Evolutionary conservation across 1,140 invertebrate genomes (phyloP), one percentile per base, ranked within the genome.

Genomic region (Ephestia elutella): DNA sequence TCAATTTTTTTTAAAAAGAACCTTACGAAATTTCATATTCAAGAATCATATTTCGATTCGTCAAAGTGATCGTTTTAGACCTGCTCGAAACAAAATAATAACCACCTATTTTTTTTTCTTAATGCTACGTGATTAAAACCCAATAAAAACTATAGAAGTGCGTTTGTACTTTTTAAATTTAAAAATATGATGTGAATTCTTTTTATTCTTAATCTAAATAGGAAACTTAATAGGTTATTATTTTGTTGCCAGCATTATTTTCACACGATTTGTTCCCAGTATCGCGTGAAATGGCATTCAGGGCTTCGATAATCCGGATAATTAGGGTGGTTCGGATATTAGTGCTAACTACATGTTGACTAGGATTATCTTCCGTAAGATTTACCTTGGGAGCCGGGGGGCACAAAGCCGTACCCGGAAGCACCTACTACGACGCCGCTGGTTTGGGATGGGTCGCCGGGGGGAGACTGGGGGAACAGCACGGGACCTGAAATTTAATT

Each of bases 341-440:
- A 75, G 68, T 79, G 56, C 76, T 77, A 78, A 71, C 78, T 85
- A 83, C 65, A 25, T 25, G 68, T 70, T 66, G 68, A 76, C 65
- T 75, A 66, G 63, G 55, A 50, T 65, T 55, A 85, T 70, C 78
- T 78, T 56, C 81, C 66, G 65, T 80, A 83, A 49, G 56, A 53
- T 84, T 90, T 90, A 91, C 90, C 87, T 90, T 86, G 84, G 50
- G 80, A 77, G 82, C 91, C 90, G 63, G 93, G 93, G 65, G 93
- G 93, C 25, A 94, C 93, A 74, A 94, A 94, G 71, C 93, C 93
- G 70, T 91, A 94, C 62, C 93, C 93, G 54, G 93, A 94, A 48
- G 93, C 93, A 51, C 93, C 93, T 5, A 92, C 90, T 28, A 93
- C 81, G 10, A 94, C 93, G 17, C 93, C 93, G 66, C 93, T 94